Evolutionary conservation across 2,797 vertebrate genomes (phyloP).

Genomic region (Pseudochirops cupreus): DNA sequence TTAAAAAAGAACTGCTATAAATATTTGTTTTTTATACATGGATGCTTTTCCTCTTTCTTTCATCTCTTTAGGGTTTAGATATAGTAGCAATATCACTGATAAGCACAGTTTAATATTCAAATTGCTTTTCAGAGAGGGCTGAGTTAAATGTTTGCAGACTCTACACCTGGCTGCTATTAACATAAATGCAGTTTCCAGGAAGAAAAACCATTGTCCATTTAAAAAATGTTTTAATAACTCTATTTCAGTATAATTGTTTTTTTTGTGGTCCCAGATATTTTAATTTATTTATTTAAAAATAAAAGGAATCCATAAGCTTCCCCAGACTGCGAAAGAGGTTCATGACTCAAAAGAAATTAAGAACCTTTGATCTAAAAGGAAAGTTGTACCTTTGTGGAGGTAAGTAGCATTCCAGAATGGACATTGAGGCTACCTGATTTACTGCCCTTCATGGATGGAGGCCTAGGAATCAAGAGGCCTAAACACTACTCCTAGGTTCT

Average conservation of each 20-base stretch:
- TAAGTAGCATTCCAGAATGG: not conserved
- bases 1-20: not conserved
- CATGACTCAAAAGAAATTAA: not conserved
- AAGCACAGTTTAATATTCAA: not conserved
- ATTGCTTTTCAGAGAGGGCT: not conserved
- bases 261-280: conserved; percentile 28
- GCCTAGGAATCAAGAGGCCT: conserved; percentile 51
- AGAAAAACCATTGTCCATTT: not conserved
- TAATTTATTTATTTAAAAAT: not conserved
- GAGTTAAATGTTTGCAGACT: not conserved
- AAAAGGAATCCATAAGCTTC: not conserved
- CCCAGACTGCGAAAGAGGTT: not conserved
- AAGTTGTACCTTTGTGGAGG: conserved; percentile 60
- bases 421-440: conserved; percentile 48
- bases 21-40: not conserved
- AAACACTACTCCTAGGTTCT: not conserved
- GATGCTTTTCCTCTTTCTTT: not conserved
- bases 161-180: conserved; percentile 23
- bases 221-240: not conserved
- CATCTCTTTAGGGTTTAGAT: not conserved
- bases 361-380: not conserved
- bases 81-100: not conserved
- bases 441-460: conserved; percentile 60
- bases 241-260: conserved; percentile 32
- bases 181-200: not conserved